Evolutionary conservation across 2,797 vertebrate genomes (phyloP).

Genomic region (Lepidocolaptes lacrymiger): DNA sequence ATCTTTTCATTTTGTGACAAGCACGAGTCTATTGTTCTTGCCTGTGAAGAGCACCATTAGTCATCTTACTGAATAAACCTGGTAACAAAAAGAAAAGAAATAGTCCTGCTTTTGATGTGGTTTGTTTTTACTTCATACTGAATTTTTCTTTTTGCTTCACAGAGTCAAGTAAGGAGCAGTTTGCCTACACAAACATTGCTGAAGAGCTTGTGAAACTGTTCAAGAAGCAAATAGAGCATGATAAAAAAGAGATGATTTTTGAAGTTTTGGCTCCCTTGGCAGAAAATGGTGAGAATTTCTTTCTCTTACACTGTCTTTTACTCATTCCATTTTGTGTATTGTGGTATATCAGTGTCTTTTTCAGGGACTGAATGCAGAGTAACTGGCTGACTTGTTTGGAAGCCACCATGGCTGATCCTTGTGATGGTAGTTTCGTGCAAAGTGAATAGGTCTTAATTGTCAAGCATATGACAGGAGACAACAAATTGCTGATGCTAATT

Average conservation of each 20-base stretch:
- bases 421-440: neutral
- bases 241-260: constrained; percentile 99
- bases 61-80: constrained; percentile 45
- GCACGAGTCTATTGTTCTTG: constrained; percentile 16
- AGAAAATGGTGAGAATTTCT: constrained; percentile 89
- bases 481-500: neutral
- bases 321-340: neutral
- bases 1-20: constrained; percentile 49
- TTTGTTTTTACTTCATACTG: constrained; percentile 43
- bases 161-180: constrained; percentile 94
- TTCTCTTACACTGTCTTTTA: neutral
- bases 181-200: constrained; percentile 93
- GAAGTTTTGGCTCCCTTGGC: constrained; percentile 97
- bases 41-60: constrained; percentile 39
- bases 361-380: neutral
- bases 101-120: constrained; percentile 31
- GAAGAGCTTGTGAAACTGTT: constrained; percentile 96
- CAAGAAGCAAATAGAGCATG: constrained; percentile 94
- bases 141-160: constrained; percentile 44
- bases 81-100: constrained; percentile 28
- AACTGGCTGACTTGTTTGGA: neutral
- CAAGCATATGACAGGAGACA: neutral
- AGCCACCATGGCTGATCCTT: neutral
- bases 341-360: neutral
- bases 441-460: neutral